Percentiles rank a stretch among this genome's conserved stretches.
These are phyloP conservation scores for Poecilus cupreus DNA, from an alignment of 2,888 invertebrate species.

Conservation along the genomic window DNA sequence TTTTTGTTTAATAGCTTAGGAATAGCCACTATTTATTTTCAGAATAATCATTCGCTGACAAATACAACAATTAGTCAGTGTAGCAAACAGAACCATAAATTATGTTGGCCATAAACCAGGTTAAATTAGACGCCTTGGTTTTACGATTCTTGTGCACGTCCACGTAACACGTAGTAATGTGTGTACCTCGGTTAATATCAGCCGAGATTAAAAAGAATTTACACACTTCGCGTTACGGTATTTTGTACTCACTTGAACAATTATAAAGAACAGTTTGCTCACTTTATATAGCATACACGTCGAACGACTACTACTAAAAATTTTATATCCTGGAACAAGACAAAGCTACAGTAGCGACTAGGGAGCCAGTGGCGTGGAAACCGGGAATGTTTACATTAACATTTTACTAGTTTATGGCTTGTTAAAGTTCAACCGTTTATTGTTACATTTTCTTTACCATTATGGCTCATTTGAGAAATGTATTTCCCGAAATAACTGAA, in stretches of 20 bases:
- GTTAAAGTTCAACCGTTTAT: too few species aligned
- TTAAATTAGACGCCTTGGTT: constrained; percentile 5
- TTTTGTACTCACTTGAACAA: constrained; percentile 36
- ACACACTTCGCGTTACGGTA: background rate
- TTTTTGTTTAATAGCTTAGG: too few species aligned
- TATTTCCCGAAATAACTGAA: too few species aligned
- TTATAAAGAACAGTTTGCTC: constrained; percentile 38
- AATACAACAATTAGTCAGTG: background rate
- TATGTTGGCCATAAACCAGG: background rate
- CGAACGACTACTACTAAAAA: constrained; percentile 30
- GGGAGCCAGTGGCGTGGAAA: background rate
- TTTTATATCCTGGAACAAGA: constrained; percentile 25
- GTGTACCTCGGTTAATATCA: background rate
- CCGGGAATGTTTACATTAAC: background rate
- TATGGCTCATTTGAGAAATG: too few species aligned
- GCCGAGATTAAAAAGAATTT: constrained; percentile 17
- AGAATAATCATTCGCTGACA: background rate
- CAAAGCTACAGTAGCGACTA: background rate
- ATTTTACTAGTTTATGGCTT: background rate
- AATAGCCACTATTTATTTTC: too few species aligned
- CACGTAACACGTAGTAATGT: constrained; percentile 10
- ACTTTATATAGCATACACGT: constrained; percentile 31
- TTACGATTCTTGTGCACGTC: background rate
- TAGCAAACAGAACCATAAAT: constrained; percentile 1
- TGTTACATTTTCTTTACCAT: too few species aligned